These are phyloP conservation scores for Macrostomum lignano DNA, from an alignment of 1,140 invertebrate species.

Conservation along the genomic window DNA sequence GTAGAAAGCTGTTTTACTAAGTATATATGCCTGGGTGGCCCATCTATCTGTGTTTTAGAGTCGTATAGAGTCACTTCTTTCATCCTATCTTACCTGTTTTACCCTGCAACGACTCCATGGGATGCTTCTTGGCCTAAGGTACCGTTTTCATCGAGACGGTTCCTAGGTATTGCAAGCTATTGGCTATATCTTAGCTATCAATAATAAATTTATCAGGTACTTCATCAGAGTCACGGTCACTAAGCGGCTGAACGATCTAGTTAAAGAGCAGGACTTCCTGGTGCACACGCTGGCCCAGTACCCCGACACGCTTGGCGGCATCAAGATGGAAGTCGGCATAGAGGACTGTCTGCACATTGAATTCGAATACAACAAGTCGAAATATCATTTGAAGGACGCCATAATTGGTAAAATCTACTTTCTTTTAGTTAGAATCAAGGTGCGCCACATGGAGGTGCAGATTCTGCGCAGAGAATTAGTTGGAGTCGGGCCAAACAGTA, in stretches of 20 bases:
- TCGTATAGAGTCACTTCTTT: too few relatives aligned
- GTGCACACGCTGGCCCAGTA: conserved; percentile 91
- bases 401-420: conserved; percentile 99
- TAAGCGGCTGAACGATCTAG: conserved; percentile 61
- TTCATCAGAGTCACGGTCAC: conserved; percentile 80
- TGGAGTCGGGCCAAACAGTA: too few relatives aligned
- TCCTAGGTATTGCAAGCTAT: too few relatives aligned
- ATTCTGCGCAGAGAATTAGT: conserved; percentile 94
- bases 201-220: conserved; percentile 38
- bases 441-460: conserved; percentile 99
- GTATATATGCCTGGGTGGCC: too few relatives aligned
- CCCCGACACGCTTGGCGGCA: conserved; percentile 76
- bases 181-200: too few relatives aligned
- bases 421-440: conserved; percentile 87
- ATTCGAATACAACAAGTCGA: conserved; percentile 98
- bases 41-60: too few relatives aligned
- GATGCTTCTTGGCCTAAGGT: too few relatives aligned
- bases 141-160: too few relatives aligned
- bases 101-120: too few relatives aligned
- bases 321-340: conserved; percentile 36
- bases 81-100: too few relatives aligned
- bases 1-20: too few relatives aligned
- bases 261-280: conserved; percentile 81
- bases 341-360: conserved; percentile 99
- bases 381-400: conserved; percentile 95